Base-by-base conservation (phyloP, 2,113 vertebrate species). In the Plecturocebus donacophilus region DNA sequence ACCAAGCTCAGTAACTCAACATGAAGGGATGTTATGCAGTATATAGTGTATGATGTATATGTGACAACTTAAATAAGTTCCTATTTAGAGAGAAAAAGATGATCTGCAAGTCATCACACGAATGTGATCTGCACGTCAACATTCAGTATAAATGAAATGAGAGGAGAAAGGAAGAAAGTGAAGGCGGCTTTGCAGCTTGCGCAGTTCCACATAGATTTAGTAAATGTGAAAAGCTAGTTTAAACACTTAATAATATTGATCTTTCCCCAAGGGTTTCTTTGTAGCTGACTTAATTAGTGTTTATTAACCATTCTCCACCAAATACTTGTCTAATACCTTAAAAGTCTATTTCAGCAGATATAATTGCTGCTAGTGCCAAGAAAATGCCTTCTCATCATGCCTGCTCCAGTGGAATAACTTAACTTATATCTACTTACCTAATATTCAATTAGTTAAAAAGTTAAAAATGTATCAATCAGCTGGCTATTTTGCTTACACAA, bases 241-340 rank as follows among this genome's bases (percentile, higher is more conserved):
- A 97, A 97, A 95, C 80, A 97, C 95, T 97, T 98, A 93, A 96
- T 94, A 92, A 95, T 97, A 97, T 97, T 94, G 95, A 97, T 97
- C 83, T 95, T 93, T n/a, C 56, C 85, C 64, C 23, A 87, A 95
- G 94, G 77, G 38, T 79, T 96, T 87, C 66, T 96, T 95, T 89
- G 82, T 73, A 82, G 83, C 87, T 87, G 70, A 93, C 92, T 96
- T 97, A 97, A 97, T 97, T 97, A 97, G 64, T 87, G 95, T 96
- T 97, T 97, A 90, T 94, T 96, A 96, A 94, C 70, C n/a, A 77
- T 84, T 96, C 84, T 92, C 82, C 25, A 87, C 73, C 83, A 96
- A 95, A 90, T 90, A 76, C n/a, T 95, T 97, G 54, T 89, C 86
- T 91, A 97, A 93, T 92, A 79, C 61, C 81, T 96, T 95, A 79